Evolutionary conservation across 2,888 invertebrate genomes (phyloP).

Genomic region (Belgica antarctica): DNA sequence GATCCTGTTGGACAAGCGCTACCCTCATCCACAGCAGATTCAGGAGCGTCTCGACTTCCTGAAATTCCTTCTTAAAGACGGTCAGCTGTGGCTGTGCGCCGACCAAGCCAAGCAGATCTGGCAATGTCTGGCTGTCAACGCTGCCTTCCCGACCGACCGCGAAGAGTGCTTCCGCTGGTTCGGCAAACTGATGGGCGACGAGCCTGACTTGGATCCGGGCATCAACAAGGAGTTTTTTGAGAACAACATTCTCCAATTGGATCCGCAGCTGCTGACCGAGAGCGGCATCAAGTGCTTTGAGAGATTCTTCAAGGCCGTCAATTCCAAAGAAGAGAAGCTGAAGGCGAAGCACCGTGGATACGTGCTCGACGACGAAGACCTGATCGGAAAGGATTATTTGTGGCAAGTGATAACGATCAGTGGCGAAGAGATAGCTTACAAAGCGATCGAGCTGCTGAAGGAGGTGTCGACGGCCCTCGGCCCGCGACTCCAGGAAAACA

Average conservation of each 20-base stretch:
- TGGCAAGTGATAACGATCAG: conserved; percentile 92
- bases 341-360: conserved; percentile 80
- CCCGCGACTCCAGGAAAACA: conserved; percentile 73
- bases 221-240: conserved; percentile 95
- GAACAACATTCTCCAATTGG: conserved; percentile 86
- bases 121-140: conserved; percentile 91
- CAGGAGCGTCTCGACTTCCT: conserved; percentile 92
- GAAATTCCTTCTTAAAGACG: conserved; percentile 88
- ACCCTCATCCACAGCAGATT: conserved; percentile 88
- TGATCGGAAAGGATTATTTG: conserved; percentile 93
- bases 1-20: conserved; percentile 81
- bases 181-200: conserved; percentile 93
- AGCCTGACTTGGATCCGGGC: conserved; percentile 94
- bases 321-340: conserved; percentile 90
- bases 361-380: conserved; percentile 88
- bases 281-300: conserved; percentile 90
- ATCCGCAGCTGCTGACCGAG: conserved; percentile 87
- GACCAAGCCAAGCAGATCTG: conserved; percentile 97
- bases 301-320: conserved; percentile 71
- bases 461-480: conserved; percentile 94
- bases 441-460: conserved; percentile 86
- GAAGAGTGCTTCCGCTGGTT: conserved; percentile 99
- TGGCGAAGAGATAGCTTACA: conserved; percentile 86
- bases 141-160: conserved; percentile 86
- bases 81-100: conserved; percentile 93